These are phyloP conservation scores for Uromys caudimaculatus DNA, from an alignment of 2,797 vertebrate genomes.

Conservation along the genomic window DNA sequence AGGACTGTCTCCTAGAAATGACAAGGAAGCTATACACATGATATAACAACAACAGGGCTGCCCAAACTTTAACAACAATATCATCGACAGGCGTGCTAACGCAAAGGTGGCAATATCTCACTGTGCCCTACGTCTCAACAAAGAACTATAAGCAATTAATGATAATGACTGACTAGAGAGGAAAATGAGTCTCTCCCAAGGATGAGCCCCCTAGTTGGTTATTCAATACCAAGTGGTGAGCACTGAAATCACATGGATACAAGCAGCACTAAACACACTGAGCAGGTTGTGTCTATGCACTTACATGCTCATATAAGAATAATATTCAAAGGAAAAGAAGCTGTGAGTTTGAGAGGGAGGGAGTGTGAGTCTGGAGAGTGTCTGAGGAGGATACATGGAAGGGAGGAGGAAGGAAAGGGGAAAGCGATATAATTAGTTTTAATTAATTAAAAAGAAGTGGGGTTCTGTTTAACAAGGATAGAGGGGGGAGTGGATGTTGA, in stretches of 20 bases:
- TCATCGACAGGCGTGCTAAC: neutral
- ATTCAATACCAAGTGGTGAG: neutral
- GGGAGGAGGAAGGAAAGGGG: neutral
- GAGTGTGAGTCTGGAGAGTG: neutral
- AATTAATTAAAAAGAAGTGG: conserved; percentile 11
- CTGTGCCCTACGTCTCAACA: neutral
- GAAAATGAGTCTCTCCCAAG: neutral
- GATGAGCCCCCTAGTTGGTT: neutral
- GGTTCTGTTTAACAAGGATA: neutral
- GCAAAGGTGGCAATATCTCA: neutral
- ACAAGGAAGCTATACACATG: neutral
- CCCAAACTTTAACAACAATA: neutral
- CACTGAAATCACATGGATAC: neutral
- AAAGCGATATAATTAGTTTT: neutral
- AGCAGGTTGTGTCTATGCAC: too few relatives aligned
- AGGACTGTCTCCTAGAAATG: neutral
- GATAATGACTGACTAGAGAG: neutral
- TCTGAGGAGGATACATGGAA: neutral
- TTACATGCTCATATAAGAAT: neutral
- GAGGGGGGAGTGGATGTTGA: neutral
- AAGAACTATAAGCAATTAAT: neutral
- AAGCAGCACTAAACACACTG: neutral
- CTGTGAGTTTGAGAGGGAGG: neutral
- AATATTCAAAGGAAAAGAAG: neutral
- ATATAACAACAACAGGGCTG: neutral